Conservation (phyloP, 2,113 vertebrate species). For the Girardinichthys multiradiatus region DNA sequence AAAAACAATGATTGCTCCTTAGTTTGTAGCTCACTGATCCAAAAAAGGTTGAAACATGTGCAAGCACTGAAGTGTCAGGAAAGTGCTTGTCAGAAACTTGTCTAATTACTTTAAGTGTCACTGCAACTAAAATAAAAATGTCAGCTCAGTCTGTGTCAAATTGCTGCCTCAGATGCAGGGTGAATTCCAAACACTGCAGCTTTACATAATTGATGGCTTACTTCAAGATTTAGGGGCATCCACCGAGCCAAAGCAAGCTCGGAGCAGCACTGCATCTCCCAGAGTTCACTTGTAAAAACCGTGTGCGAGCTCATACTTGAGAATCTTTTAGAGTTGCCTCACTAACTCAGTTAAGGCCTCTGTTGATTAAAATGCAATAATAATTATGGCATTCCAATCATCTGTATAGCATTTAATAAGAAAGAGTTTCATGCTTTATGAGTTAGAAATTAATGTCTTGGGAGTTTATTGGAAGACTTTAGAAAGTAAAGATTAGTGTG, state of each 20-base stretch:
- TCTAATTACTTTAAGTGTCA: constrained; percentile 49
- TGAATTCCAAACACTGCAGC: constrained; percentile 28
- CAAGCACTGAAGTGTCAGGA: constrained; percentile 22
- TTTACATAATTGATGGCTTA: constrained; percentile 39
- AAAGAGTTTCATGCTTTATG: constrained; percentile 19
- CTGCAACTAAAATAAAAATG: constrained; percentile 53
- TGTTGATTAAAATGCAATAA: constrained; percentile 32
- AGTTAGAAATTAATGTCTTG: constrained; percentile 1
- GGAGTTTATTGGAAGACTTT: constrained; percentile 12
- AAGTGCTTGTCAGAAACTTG: constrained; percentile 38
- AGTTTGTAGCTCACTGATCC: not conserved
- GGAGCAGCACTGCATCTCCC: not conserved
- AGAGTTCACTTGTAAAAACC: constrained; percentile 24
- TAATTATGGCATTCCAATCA: constrained; percentile 28
- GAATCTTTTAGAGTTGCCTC: constrained; percentile 23
- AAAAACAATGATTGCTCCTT: constrained; percentile 20
- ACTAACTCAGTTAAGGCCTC: constrained; percentile 3
- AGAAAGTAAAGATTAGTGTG: not conserved
- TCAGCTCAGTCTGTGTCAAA: constrained; percentile 52
- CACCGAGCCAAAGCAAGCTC: constrained; percentile 11
- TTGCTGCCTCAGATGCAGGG: constrained; percentile 31
- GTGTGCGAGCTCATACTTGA: not conserved
- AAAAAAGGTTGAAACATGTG: constrained; percentile 40
- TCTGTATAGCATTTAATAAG: constrained; percentile 8
- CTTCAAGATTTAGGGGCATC: constrained; percentile 30